Percentiles rank a stretch among this genome's conserved stretches.
phyloP scores from a whole-genome alignment of 2,888 invertebrate genomes.

The Bimastos eiseni region DNA sequence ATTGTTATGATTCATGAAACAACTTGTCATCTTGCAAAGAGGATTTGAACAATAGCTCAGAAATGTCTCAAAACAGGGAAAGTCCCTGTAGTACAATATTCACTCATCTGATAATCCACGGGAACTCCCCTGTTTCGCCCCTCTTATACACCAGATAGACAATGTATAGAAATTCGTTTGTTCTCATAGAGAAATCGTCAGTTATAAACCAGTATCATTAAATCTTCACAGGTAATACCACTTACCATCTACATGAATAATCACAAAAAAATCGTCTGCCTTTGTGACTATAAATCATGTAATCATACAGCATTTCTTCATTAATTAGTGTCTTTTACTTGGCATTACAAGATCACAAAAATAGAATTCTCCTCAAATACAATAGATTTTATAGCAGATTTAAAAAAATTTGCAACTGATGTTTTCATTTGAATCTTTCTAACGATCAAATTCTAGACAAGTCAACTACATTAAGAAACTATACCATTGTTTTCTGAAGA shows the following conservation, averaged over 20 bases:
- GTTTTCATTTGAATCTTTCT: background rate
- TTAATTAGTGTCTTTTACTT: background rate
- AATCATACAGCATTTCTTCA: background rate
- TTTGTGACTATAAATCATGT: background rate
- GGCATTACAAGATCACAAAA: background rate
- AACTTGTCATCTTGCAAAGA: background rate
- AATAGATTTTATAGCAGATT: background rate
- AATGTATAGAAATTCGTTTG: no score
- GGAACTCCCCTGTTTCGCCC: no score
- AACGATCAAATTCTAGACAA: no score
- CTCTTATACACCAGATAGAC: no score
- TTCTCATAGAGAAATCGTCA: no score
- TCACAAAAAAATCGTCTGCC: no score
- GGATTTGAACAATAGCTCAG: background rate
- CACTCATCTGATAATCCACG: no score
- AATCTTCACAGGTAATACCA: no score
- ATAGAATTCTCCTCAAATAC: background rate
- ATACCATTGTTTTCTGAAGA: conserved; percentile 13
- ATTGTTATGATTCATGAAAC: background rate
- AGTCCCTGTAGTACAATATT: no score
- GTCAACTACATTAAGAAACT: background rate
- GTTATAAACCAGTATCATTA: no score
- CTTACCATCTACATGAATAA: no score
- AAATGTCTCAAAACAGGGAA: background rate
- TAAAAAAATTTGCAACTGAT: background rate